Conservation (phyloP, 2,797 vertebrate genomes). For the Nasua narica region DNA sequence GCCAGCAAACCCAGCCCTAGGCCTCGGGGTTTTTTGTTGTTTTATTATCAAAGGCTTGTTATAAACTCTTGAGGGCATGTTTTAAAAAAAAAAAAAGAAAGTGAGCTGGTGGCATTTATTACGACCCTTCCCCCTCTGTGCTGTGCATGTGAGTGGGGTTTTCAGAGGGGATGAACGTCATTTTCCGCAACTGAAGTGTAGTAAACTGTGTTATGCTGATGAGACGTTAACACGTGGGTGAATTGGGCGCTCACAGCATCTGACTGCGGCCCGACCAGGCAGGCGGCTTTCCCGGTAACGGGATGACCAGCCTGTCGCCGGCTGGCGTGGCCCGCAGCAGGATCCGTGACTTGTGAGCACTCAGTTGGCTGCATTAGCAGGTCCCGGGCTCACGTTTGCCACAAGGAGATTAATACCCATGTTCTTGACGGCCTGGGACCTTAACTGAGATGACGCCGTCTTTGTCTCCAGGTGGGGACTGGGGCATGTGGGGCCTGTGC, state of each 20-base stretch:
- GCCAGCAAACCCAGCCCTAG: not conserved
- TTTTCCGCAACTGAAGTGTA: conserved; percentile 2
- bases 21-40: not conserved
- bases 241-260: conserved; percentile 38
- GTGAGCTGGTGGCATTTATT: not conserved
- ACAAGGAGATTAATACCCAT: conserved; percentile 59
- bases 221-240: conserved; percentile 53
- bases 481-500: not conserved
- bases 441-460: conserved; percentile 75
- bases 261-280: conserved; percentile 63
- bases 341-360: conserved; percentile 81
- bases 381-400: conserved; percentile 78
- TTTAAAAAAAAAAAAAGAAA: not conserved
- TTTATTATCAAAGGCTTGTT: conserved; percentile 43
- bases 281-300: conserved; percentile 52
- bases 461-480: not conserved
- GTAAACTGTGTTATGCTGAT: conserved; percentile 71
- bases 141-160: conserved; percentile 14
- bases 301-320: conserved; percentile 46
- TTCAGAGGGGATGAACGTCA: conserved; percentile 50
- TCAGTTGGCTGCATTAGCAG: conserved; percentile 78
- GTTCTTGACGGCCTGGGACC: conserved; percentile 72
- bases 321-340: conserved; percentile 67
- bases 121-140: not conserved
- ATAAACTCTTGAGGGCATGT: conserved; percentile 2